phyloP scores from a whole-genome alignment of 2,888 invertebrate species.

The Leptinotarsa juncta region DNA sequence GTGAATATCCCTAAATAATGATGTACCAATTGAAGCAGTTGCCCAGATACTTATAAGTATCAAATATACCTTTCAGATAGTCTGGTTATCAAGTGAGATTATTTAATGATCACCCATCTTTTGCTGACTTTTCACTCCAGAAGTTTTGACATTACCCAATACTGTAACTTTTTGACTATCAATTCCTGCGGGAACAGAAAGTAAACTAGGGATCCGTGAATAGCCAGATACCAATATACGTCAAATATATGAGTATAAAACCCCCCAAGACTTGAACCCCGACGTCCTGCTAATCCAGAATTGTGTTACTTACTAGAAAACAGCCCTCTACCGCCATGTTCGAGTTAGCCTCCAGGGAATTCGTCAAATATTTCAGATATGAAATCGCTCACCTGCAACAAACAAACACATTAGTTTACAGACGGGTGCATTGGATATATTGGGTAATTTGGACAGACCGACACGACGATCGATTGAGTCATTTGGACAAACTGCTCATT shows the following conservation, averaged over 20 bases:
- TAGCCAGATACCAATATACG: too few relatives aligned
- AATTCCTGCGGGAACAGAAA: too few relatives aligned
- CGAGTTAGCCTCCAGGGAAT: neutral
- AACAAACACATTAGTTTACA: constrained; percentile 40
- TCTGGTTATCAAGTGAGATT: too few relatives aligned
- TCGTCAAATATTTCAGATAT: constrained; percentile 35
- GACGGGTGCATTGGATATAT: constrained; percentile 33
- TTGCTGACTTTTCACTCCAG: too few relatives aligned
- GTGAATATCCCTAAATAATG: too few relatives aligned
- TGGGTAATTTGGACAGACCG: constrained; percentile 32
- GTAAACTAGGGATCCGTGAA: too few relatives aligned
- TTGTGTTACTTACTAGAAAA: constrained; percentile 20
- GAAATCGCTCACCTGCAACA: constrained; percentile 42
- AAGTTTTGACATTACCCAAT: too few relatives aligned
- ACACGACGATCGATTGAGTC: constrained; percentile 33
- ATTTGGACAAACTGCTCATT: constrained; percentile 29
- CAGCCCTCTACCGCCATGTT: neutral
- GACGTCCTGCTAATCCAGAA: neutral
- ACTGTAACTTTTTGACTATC: too few relatives aligned
- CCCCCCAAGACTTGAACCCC: constrained; percentile 1
- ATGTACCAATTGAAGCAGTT: too few relatives aligned
- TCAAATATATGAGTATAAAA: neutral
- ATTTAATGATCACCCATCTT: too few relatives aligned
- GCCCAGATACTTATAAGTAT: too few relatives aligned
- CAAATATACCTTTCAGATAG: too few relatives aligned